Base-by-base conservation (phyloP, 1,140 invertebrate species). In the Pteromalus puparum region DNA sequence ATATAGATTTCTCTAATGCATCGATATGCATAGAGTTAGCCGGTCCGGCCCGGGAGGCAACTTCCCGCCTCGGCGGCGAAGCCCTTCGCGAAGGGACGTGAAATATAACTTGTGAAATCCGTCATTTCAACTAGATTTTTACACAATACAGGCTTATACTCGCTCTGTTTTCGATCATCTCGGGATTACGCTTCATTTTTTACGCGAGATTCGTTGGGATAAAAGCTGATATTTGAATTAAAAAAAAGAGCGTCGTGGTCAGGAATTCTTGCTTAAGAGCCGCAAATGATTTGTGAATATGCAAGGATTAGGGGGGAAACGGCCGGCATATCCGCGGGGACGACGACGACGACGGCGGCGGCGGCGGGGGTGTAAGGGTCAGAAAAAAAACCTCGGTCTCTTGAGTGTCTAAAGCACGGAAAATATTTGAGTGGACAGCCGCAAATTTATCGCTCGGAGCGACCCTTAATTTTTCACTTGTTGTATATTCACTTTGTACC, bases 211-310 rank as follows among this genome's bases (percentile, higher is more conserved):
- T 34, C 30, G 30, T 34, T 34, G 30, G 30, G 30, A 72, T 72
- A 72, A 30, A 72, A 30, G 24, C 13, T 38, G 30, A 34, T 15
- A 30, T 48, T 15, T 15, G 18, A 53, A 18, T 15, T 21, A 1
- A 61, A 61, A n/a, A 61, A 21, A 21, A 61, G 21, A 9, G 53
- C 46, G 1, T 7, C 6, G 18, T 18, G 48, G 48, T 5, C 18
- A 5, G 85, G 78, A 85, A 81, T 85, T 84, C 72, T 80, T 75
- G 67, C 24, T 81, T 83, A 87, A 87, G 84, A 84, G 86, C 86
- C 86, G 82, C 85, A 87, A 87, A 89, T 89, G 88, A 89, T 89
- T 88, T 89, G 88, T 89, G 88, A 89, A 88, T 89, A 89, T 87
- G 87, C 87, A 88, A 89, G 87, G 81, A 85, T 81, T 77, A 67